Conservation (phyloP, 2,113 vertebrate genomes). For the Circaetus cinerascens region DNA sequence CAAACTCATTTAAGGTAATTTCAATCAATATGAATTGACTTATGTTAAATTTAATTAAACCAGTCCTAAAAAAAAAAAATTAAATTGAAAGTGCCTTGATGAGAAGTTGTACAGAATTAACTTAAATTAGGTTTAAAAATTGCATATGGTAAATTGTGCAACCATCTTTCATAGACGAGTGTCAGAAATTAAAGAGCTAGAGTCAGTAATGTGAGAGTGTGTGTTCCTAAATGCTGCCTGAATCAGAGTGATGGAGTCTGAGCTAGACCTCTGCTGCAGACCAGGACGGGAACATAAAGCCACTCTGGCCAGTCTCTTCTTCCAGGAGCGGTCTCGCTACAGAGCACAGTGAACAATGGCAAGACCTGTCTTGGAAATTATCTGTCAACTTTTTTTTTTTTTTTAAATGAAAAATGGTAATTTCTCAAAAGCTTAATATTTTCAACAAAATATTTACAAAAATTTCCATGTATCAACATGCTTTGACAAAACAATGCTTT, state of each 20-base stretch:
- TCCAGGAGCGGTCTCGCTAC: neutral
- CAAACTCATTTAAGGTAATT: slow-evolving; percentile 61
- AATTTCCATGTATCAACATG: neutral
- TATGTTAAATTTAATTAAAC: slow-evolving; percentile 52
- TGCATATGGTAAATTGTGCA: slow-evolving; percentile 4
- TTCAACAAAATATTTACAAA: neutral
- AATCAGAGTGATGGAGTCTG: neutral
- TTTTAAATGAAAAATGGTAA: neutral
- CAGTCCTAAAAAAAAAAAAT: neutral
- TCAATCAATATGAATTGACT: slow-evolving; percentile 62
- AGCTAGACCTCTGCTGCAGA: neutral
- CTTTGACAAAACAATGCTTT: neutral
- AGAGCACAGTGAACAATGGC: neutral
- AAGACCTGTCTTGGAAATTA: neutral
- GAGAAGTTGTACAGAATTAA: slow-evolving; percentile 11
- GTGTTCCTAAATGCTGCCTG: neutral
- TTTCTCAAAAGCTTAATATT: neutral
- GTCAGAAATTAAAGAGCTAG: neutral
- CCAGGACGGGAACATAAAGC: neutral
- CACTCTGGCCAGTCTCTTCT: neutral
- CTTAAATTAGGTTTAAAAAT: slow-evolving; percentile 49
- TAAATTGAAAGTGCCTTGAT: slow-evolving; percentile 1
- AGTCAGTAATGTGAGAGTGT: neutral
- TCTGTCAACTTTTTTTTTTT: too few species aligned
- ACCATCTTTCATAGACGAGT: neutral